phyloP scores from a whole-genome alignment of 2,113 vertebrate genomes.

The Mugil cephalus region DNA sequence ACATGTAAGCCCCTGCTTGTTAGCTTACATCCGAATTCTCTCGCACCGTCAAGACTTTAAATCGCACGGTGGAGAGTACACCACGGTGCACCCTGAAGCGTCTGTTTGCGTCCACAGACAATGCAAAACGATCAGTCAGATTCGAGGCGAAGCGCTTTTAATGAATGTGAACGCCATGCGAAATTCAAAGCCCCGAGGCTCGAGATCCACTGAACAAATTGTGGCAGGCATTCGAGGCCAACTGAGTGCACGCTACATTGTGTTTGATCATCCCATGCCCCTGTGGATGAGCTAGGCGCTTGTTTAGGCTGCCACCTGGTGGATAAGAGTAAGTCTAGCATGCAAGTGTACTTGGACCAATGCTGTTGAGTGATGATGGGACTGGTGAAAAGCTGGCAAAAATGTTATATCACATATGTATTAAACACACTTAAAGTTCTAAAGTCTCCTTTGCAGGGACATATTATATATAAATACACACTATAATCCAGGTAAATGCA shows the following conservation, averaged over 20 bases:
- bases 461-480: too few species aligned
- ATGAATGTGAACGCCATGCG: constrained; percentile 13
- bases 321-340: constrained; percentile 11
- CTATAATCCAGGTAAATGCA: too few species aligned
- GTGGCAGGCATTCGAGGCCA: constrained; percentile 35
- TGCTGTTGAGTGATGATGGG: neutral
- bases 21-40: constrained; percentile 11
- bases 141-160: constrained; percentile 6
- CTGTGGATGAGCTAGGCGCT: neutral
- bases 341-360: neutral
- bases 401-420: neutral
- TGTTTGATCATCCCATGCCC: constrained; percentile 26
- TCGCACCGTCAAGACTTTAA: neutral
- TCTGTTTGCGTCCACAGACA: neutral
- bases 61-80: neutral
- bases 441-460: too few species aligned
- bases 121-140: neutral
- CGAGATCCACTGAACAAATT: constrained; percentile 36
- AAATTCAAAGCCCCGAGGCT: constrained; percentile 10
- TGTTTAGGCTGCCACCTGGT: constrained; percentile 64
- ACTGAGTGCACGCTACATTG: constrained; percentile 21
- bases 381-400: neutral
- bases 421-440: neutral
- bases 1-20: constrained; percentile 6
- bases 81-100: neutral